phyloP scores from a whole-genome alignment of 2,888 invertebrate genomes.

The Ormyrus nitidulus region DNA sequence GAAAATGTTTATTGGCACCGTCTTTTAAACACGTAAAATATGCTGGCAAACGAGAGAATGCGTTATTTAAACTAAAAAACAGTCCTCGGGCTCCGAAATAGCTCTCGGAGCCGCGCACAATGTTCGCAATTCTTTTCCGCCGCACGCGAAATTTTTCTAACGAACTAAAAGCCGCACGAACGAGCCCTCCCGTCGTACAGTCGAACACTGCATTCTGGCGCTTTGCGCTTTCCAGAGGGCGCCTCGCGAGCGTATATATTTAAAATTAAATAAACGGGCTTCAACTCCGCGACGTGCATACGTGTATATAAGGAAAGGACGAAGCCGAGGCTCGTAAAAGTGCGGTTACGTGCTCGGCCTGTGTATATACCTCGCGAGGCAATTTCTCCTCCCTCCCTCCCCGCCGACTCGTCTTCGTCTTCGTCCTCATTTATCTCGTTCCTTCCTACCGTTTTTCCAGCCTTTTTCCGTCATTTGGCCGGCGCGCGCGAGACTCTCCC shows the following conservation, averaged over 20 bases:
- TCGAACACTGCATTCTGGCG: not conserved
- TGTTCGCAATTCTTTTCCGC: too few species aligned
- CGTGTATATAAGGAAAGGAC: not conserved
- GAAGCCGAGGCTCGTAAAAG: slow-evolving; percentile 26
- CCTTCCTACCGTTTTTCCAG: not conserved
- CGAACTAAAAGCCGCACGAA: too few species aligned
- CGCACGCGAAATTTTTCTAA: too few species aligned
- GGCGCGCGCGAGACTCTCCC: not conserved
- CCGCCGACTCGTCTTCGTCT: not conserved
- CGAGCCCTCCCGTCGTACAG: slow-evolving; percentile 8
- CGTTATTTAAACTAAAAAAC: too few species aligned
- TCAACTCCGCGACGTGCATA: not conserved
- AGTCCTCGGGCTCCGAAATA: too few species aligned
- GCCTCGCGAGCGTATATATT: not conserved
- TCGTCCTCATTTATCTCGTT: not conserved
- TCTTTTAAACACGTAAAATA: too few species aligned
- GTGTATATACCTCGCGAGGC: not conserved
- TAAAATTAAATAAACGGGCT: slow-evolving; percentile 37
- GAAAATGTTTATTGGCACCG: too few species aligned
- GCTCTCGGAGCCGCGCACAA: too few species aligned
- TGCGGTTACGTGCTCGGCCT: slow-evolving; percentile 32
- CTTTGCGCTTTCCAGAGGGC: not conserved
- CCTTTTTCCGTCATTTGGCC: slow-evolving; percentile 2
- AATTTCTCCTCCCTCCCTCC: slow-evolving; percentile 2
- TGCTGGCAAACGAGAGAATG: too few species aligned